A percentile compares a stretch with the other conserved stretches of the same genome.
phyloP scores from a whole-genome alignment of 2,888 invertebrate species.

The Lasioglossum morio region DNA sequence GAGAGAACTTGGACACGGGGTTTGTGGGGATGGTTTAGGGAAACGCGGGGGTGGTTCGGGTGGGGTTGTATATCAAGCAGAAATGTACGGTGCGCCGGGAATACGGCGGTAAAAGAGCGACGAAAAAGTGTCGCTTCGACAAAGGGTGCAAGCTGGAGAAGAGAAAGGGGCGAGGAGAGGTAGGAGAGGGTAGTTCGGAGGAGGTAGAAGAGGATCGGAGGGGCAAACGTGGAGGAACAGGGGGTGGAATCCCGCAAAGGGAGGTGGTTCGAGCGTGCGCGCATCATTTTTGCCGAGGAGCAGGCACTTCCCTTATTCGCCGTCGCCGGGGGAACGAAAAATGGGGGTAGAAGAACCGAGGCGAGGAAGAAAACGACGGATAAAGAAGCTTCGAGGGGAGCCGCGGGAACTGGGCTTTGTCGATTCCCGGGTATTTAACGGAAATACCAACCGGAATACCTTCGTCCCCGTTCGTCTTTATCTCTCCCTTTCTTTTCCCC shows the following conservation, averaged over 20 bases:
- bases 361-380: conserved; percentile 72
- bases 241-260: conserved; percentile 60
- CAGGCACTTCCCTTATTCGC: conserved; percentile 75
- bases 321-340: conserved; percentile 73
- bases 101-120: conserved; percentile 71
- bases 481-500: conserved; percentile 58
- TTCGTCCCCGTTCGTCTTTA: conserved; percentile 68
- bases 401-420: conserved; percentile 76
- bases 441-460: conserved; percentile 77
- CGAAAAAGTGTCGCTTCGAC: conserved; percentile 72
- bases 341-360: conserved; percentile 66
- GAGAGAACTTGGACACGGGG: not conserved
- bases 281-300: conserved; percentile 74
- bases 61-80: conserved; percentile 59
- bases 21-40: not conserved
- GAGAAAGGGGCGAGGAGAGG: conserved; percentile 37
- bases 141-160: conserved; percentile 62
- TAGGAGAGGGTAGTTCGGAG: conserved; percentile 16
- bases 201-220: conserved; percentile 34
- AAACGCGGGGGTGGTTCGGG: not conserved
- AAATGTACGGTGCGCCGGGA: conserved; percentile 62
- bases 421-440: conserved; percentile 79
- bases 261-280: conserved; percentile 72
- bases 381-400: conserved; percentile 69
- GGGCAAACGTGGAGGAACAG: conserved; percentile 25